These are phyloP conservation scores for Actinernus sp. DNA, from an alignment of 92 coral and sea anemone genomes.

Conservation along the genomic window DNA sequence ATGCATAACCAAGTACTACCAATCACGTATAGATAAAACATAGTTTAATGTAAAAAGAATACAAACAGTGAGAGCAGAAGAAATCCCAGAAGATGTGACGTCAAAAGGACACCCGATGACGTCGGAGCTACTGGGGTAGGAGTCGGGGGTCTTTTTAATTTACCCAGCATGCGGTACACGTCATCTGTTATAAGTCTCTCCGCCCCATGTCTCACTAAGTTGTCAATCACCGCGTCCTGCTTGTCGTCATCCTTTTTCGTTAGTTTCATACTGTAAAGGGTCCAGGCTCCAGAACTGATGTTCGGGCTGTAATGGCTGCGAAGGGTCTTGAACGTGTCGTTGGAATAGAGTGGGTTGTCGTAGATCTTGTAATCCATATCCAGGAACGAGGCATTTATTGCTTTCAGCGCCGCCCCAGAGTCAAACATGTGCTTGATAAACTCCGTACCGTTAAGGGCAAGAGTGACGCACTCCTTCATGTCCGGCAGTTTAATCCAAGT, in stretches of 20 bases:
- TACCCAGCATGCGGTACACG: constrained; percentile 69
- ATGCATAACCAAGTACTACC: too few species aligned
- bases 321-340: constrained; percentile 76
- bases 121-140: not conserved
- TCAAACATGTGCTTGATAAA: constrained; percentile 66
- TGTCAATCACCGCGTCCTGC: constrained; percentile 63
- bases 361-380: constrained; percentile 90
- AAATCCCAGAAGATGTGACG: too few species aligned
- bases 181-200: constrained; percentile 84
- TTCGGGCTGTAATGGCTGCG: constrained; percentile 61
- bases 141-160: constrained; percentile 57
- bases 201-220: constrained; percentile 70
- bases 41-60: too few species aligned
- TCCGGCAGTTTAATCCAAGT: constrained; percentile 52
- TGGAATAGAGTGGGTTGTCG: constrained; percentile 66
- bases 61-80: too few species aligned
- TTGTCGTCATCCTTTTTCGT: constrained; percentile 24
- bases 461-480: constrained; percentile 55
- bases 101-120: too few species aligned
- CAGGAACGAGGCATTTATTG: constrained; percentile 74
- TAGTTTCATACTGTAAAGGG: constrained; percentile 68
- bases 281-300: constrained; percentile 92
- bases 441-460: constrained; percentile 58
- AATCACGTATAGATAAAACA: too few species aligned
- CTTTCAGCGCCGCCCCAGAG: constrained; percentile 60